These are phyloP conservation scores for Boloria selene DNA, from an alignment of 2,888 invertebrate species.

Conservation along the genomic window DNA sequence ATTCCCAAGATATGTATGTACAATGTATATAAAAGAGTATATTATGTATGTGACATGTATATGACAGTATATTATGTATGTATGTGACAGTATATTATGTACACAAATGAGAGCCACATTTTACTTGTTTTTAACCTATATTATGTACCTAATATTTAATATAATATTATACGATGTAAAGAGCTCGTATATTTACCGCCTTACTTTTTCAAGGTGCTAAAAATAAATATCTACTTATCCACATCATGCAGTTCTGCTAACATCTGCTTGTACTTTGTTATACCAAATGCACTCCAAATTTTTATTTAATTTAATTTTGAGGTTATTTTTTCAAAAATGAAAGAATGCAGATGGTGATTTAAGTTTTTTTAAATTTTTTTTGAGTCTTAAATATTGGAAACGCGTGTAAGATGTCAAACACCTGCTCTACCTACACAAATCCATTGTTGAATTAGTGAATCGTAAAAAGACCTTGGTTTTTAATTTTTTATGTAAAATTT, in stretches of 20 bases:
- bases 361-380: not conserved
- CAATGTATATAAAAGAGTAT: too few relatives aligned
- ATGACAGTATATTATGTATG: too few relatives aligned
- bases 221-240: not conserved
- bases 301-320: not conserved
- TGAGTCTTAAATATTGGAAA: not conserved
- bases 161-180: too few relatives aligned
- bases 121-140: not conserved
- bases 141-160: not conserved
- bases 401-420: not conserved
- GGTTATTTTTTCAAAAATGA: not conserved
- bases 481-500: not conserved
- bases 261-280: not conserved
- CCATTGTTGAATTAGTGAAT: not conserved
- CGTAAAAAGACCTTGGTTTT: not conserved
- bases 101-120: too few relatives aligned
- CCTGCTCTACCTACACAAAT: not conserved
- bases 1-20: too few relatives aligned
- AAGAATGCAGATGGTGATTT: slow-evolving; percentile 10
- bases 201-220: not conserved
- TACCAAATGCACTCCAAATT: not conserved
- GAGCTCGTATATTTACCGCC: too few relatives aligned
- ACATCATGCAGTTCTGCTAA: not conserved
- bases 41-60: too few relatives aligned
- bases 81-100: too few relatives aligned